These are phyloP conservation scores for Clunio marinus DNA, from an alignment of 2,888 invertebrate genomes.

Conservation along the genomic window DNA sequence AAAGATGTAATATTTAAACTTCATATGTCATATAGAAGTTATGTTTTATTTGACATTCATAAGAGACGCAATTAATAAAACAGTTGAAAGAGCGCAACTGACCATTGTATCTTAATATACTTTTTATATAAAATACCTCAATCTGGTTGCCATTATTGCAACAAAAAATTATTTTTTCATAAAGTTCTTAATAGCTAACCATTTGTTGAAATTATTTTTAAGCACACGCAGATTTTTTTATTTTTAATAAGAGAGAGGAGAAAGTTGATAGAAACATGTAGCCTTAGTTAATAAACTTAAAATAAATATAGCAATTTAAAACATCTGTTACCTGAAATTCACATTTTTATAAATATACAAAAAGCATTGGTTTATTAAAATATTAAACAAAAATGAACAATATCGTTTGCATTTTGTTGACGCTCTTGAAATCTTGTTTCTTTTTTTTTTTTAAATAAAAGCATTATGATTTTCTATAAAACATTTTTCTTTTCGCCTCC, in stretches of 20 bases:
- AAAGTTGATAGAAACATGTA: slow-evolving; percentile 20
- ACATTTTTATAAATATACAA: slow-evolving; percentile 37
- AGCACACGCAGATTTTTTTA: background rate
- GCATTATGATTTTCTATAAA: slow-evolving; percentile 13
- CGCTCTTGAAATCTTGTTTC: slow-evolving; percentile 9
- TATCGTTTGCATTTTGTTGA: slow-evolving; percentile 12
- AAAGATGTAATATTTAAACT: too few species aligned
- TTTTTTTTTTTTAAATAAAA: background rate
- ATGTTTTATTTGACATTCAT: too few species aligned
- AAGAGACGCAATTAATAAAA: background rate
- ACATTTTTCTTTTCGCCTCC: slow-evolving; percentile 7
- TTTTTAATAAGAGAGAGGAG: background rate
- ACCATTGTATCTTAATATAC: slow-evolving; percentile 26
- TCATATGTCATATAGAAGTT: too few species aligned
- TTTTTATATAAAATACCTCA: slow-evolving; percentile 32
- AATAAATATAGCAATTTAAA: slow-evolving; percentile 34
- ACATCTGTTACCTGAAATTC: slow-evolving; percentile 36
- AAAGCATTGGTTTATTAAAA: slow-evolving; percentile 37
- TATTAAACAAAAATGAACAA: slow-evolving; percentile 27
- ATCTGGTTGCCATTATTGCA: slow-evolving; percentile 31
- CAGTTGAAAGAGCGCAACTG: too few species aligned
- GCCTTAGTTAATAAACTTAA: slow-evolving; percentile 39
- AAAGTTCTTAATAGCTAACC: slow-evolving; percentile 20
- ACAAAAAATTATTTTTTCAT: background rate
- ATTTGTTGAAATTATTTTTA: slow-evolving; percentile 35